Base-by-base conservation (phyloP, 1,140 invertebrate species). In the Magallana ariakensis region DNA sequence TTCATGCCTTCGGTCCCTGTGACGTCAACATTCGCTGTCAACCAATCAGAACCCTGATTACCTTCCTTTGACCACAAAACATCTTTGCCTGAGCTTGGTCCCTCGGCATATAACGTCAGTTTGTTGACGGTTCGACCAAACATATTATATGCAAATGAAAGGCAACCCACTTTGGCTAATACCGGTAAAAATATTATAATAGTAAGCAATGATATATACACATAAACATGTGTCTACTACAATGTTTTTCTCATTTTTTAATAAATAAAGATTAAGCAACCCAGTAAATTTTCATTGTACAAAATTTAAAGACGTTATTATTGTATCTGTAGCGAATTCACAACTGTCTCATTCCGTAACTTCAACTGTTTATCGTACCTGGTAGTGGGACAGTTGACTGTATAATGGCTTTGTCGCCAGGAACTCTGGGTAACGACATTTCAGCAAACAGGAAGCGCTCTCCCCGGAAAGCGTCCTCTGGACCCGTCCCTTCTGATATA, bases 371-470 rank as follows among this genome's bases (percentile, higher is more conserved):
- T 57, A 56, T 13, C 8, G 33, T 82, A 87, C 87, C 80, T 82
- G 83, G 70, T 1, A 87, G 81, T 7, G 5, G 13, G 1, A 87
- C 3, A 10, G 62, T 26, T 33, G 87, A 33, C 9, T 53, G 16
- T 26, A 87, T 15, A 9, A 82, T 11, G 6, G 87, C 87, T 46
- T 55, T 87, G 22, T 87, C 80, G 7, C 84, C 84, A 33, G 75
- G 6, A 4, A 8, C n/a, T 56, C 87, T 60, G 2, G 87, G 87
- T 22, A 13, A 62, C 11, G 87, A 87, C 58, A 46, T 75, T 82
- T 87, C 87, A 56, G 83, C 80, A 70, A 85, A 85, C 46, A 87
- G 54, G 53, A 80, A 87, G 16, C 80, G 53, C 0, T 84, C 6
- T n/a, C 87, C 87, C 10, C n/a, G 26, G 8, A 10, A 55, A 7